Conservation (phyloP, 1,140 invertebrate genomes). For the Danaus plexippus region DNA sequence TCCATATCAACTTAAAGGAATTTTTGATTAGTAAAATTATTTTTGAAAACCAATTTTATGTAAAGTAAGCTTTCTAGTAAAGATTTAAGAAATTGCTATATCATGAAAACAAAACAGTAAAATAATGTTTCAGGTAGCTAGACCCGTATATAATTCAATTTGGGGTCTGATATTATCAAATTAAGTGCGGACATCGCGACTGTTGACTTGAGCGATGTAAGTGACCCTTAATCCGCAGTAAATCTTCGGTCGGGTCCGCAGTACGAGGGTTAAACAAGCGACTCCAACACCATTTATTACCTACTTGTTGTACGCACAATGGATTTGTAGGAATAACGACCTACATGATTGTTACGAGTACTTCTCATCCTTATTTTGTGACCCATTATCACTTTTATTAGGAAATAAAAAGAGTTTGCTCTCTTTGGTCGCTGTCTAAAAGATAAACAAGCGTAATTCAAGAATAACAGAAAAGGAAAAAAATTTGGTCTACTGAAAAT, state of each 20-base stretch:
- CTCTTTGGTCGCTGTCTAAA: no score
- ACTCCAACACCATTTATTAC: slow-evolving; percentile 64
- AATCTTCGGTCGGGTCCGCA: slow-evolving; percentile 51
- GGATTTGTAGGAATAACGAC: slow-evolving; percentile 32
- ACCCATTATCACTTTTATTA: background rate
- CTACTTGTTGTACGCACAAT: slow-evolving; percentile 51
- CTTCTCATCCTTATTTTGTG: slow-evolving; percentile 7
- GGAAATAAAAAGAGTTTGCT: no score
- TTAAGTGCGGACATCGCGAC: slow-evolving; percentile 57
- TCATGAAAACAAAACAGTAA: no score
- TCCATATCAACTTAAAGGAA: no score
- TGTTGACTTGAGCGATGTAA: slow-evolving; percentile 63
- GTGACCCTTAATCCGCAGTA: slow-evolving; percentile 69
- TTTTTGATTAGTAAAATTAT: no score
- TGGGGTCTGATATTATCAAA: slow-evolving; percentile 51
- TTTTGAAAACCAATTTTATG: no score
- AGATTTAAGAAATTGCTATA: no score
- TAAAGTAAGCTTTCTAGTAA: no score
- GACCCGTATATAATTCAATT: slow-evolving; percentile 41
- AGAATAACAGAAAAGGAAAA: no score
- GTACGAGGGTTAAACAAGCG: slow-evolving; percentile 57
- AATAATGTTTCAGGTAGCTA: slow-evolving; percentile 17
- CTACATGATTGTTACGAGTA: slow-evolving; percentile 21
- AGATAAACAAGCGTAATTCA: no score
- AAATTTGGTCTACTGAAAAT: no score